These are phyloP conservation scores for Stichodactyla mertensii DNA, from an alignment of 64 coral and sea anemone species.

Conservation along the genomic window DNA sequence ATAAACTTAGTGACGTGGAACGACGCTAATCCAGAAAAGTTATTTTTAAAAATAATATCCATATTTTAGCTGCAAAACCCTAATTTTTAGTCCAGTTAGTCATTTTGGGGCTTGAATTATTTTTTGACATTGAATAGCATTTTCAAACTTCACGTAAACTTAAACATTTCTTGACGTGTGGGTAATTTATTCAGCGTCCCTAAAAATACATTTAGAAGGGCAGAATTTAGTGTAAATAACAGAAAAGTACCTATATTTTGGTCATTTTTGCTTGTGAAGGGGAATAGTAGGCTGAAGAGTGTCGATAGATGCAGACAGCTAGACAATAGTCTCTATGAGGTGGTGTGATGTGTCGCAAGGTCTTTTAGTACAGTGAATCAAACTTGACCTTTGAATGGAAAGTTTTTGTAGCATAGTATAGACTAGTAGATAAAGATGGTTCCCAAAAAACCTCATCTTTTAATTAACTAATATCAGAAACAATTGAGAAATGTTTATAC, in stretches of 20 bases:
- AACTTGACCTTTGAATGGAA: too few species aligned
- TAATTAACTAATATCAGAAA: too few species aligned
- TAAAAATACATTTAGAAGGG: not conserved
- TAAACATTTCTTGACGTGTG: not conserved
- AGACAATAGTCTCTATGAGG: too few species aligned
- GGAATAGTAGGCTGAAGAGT: too few species aligned
- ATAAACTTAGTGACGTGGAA: conserved; percentile 3
- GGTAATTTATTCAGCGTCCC: not conserved
- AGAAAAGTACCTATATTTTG: not conserved
- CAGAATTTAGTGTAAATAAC: not conserved
- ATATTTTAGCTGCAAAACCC: not conserved
- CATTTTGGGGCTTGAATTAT: not conserved
- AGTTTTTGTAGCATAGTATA: too few species aligned
- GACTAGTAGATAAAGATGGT: too few species aligned
- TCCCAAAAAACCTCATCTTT: too few species aligned
- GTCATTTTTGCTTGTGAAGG: not conserved
- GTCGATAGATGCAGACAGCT: too few species aligned
- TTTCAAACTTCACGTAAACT: not conserved
- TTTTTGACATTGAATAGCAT: not conserved
- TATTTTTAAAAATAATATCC: not conserved
- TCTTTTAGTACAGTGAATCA: too few species aligned
- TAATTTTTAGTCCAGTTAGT: not conserved
- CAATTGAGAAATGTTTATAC: too few species aligned
- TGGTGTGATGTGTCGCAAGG: too few species aligned
- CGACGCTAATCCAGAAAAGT: not conserved